Conservation (phyloP, 2,888 invertebrate species). For the Tipula lateralis region DNA sequence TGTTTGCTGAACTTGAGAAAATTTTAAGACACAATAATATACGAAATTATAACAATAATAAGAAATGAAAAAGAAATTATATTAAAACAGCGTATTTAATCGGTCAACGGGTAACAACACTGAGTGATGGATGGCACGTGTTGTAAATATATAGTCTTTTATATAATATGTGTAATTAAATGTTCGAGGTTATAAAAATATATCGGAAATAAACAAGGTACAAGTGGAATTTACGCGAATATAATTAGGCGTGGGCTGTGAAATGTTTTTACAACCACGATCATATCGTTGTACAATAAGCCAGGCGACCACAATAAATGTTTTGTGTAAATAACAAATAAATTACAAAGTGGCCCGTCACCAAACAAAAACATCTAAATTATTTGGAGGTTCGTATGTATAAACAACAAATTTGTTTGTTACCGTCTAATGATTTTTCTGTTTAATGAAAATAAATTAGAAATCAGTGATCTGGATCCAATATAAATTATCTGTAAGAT, state of each 20-base stretch:
- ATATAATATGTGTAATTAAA: neutral
- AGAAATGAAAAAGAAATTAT: neutral
- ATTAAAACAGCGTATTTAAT: neutral
- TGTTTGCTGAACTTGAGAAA: neutral
- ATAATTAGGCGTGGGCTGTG: neutral
- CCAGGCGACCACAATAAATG: neutral
- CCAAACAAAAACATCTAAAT: neutral
- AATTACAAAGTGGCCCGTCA: neutral
- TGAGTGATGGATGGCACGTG: neutral
- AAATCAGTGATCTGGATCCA: neutral
- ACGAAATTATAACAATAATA: too few species aligned
- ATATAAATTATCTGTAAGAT: neutral
- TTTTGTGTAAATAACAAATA: neutral
- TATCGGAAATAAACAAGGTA: neutral
- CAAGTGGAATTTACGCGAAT: neutral
- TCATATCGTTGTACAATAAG: neutral
- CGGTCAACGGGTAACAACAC: neutral
- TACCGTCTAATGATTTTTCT: neutral
- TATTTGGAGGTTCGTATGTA: neutral
- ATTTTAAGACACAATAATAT: neutral
- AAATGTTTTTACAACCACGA: neutral
- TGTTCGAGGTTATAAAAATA: neutral
- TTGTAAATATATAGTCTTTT: neutral
- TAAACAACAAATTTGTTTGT: neutral
- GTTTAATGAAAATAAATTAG: neutral